Base-by-base conservation (phyloP, 2,113 vertebrate species). In the Ahaetulla prasina region DNA sequence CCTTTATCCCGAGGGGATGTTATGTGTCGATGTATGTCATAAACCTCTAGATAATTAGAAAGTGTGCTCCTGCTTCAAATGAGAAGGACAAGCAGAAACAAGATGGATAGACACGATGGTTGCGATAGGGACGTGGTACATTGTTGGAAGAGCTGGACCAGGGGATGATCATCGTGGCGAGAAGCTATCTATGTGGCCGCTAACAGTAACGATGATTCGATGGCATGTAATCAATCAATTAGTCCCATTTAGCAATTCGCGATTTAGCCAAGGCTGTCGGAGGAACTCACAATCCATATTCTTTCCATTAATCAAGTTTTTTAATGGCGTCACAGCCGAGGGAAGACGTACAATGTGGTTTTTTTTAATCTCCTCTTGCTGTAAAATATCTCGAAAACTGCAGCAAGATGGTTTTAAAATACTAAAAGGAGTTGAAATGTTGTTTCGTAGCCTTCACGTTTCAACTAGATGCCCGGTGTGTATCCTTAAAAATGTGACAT, bases 1-100 rank as follows among this genome's bases (percentile, higher is more conserved):
- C 93, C 85, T 95, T 95, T 95, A 93, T 96, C 93, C 95, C 93
- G 60, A 60, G 93, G 94, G 95, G 95, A 95, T 95, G 95, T 95
- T 94, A 86, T 94, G 89, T 85, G 90, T 94, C 35, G 30, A 35
- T 43, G 74, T 22, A 18, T 22, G 30, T 49, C 52, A 53, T 63
- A 93, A 88, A 90, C n/a, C n/a, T 50, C 74, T 92, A 93, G 93
- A 95, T 94, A 63, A 93, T 91, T 94, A 96, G 95, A 93, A 90
- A 68, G 25, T 63, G 14, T 57, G 84, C 87, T 91, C 89, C 74
- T 86, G n/a, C 87, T 94, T 91, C 54, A 5, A 57, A 25, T 1
- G n/a, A 80, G 74, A 80, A 80, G 35, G 74, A 80, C 35, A 22
- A 80, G 1, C 74, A 80, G 18, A 18, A 22, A 20, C 74, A 80